Evolutionary conservation across 2,888 invertebrate species (phyloP), one percentile per base, ranked within the genome.

Genomic region (Drosophila rubida): DNA sequence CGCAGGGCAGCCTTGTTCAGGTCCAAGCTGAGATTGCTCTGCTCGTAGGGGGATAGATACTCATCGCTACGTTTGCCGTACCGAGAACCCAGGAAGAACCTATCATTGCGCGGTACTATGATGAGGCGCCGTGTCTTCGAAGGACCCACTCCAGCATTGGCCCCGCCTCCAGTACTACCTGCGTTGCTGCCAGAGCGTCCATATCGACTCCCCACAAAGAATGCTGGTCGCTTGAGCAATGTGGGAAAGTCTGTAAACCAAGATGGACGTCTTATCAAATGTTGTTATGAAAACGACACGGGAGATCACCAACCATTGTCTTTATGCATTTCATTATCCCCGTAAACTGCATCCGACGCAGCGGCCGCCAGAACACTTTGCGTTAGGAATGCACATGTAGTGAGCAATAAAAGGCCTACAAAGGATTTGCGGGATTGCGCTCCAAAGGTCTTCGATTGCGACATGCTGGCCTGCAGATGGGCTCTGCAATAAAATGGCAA

Each of bases 161-260:
- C 41, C 3, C 66, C 59, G 8, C 62, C 64, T 5, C 67, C 69
- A 2, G 90, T 22, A 7, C 25, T 7, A 0, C 46, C 64, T 0
- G 32, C 25, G 89, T 67, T 79, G 1, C 63, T 70, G 16, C 75
- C 75, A 1, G 92, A 92, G 41, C 92, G 88, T 11, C 93, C 93
- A 75, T 93, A 93, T 11, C 93, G 91, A 48, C 92, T 93, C 54
- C 93, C 93, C 64, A 92, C 90, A 82, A 92, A 93, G 81, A 93
- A 93, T 16, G 91, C 87, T 42, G 91, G 91, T 30, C 92, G 86
- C 66, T 92, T 91, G 63, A 87, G 77, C 64, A 85, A 55, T 59
- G 78, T 65, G 42, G 86, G 49, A 63, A 79, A 58, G 27, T 79
- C 90, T 83, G 9, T 7, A 23, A 44, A n/a, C n/a, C n/a, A 2